Evolutionary conservation across 2,113 vertebrate species (phyloP).

Genomic region (Burhinus oedicnemus): DNA sequence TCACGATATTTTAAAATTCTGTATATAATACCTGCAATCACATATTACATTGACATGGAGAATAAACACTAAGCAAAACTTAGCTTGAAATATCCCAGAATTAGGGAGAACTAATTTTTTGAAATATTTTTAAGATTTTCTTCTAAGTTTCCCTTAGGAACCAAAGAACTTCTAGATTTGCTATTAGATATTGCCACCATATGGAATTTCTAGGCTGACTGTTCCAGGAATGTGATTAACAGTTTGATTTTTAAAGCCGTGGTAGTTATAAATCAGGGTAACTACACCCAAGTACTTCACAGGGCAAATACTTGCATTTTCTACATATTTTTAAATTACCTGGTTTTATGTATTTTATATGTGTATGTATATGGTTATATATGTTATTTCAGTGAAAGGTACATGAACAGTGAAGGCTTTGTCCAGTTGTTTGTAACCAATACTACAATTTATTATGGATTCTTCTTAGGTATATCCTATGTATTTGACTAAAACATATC

Average conservation of each 20-base stretch:
- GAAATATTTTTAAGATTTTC: neutral
- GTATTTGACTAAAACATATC: neutral
- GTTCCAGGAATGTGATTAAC: neutral
- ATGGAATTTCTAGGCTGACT: neutral
- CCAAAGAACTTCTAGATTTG: neutral
- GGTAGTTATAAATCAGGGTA: neutral
- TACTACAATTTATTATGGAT: neutral
- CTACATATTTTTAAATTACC: neutral
- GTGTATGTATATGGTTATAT: neutral
- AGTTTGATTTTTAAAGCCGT: neutral
- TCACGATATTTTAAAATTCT: neutral
- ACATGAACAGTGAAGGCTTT: neutral
- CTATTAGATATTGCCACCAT: neutral
- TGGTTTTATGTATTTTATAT: neutral
- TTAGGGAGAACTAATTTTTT: neutral
- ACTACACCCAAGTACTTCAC: neutral
- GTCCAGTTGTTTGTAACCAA: neutral
- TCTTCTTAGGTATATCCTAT: neutral
- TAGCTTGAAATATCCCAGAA: neutral
- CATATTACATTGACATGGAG: neutral
- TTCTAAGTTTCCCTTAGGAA: neutral
- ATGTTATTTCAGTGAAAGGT: neutral
- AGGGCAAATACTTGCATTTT: neutral
- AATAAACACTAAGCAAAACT: neutral
- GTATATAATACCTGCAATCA: neutral